Conservation (phyloP, 1,140 invertebrate species). For the Bombus cullumanus region DNA sequence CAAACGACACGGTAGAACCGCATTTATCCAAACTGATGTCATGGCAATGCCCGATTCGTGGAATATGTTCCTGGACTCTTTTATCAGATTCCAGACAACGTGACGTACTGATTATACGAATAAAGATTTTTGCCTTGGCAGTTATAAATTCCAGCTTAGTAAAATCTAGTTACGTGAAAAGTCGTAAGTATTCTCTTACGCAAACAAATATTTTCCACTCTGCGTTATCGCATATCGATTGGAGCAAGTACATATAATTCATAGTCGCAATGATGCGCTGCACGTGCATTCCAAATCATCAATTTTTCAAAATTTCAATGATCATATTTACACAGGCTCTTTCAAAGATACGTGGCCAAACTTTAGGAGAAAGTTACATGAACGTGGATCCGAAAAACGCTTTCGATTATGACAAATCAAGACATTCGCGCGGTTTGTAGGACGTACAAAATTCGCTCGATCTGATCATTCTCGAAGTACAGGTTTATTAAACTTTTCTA, state of each 20-base stretch:
- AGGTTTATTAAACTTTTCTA: not conserved
- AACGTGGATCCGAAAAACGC: not conserved
- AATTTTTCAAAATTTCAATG: not conserved
- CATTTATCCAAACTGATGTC: too few relatives aligned
- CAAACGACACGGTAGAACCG: not conserved
- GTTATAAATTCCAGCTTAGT: too few relatives aligned
- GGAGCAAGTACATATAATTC: not conserved
- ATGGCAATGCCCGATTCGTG: too few relatives aligned
- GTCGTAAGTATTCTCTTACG: not conserved
- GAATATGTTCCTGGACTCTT: too few relatives aligned
- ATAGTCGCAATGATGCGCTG: too few relatives aligned
- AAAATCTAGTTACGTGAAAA: too few relatives aligned
- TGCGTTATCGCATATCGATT: not conserved
- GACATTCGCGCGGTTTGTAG: not conserved
- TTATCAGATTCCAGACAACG: too few relatives aligned
- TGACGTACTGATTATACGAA: too few relatives aligned
- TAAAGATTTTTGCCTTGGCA: too few relatives aligned
- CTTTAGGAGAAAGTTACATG: not conserved
- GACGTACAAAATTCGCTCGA: not conserved
- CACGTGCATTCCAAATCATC: not conserved
- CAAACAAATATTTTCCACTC: not conserved
- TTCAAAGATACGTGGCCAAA: not conserved
- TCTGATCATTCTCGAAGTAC: not conserved
- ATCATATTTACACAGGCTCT: not conserved
- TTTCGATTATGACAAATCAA: not conserved